phyloP scores from a whole-genome alignment of 2,113 vertebrate species.

The Leptobrachium ailaonicum region DNA sequence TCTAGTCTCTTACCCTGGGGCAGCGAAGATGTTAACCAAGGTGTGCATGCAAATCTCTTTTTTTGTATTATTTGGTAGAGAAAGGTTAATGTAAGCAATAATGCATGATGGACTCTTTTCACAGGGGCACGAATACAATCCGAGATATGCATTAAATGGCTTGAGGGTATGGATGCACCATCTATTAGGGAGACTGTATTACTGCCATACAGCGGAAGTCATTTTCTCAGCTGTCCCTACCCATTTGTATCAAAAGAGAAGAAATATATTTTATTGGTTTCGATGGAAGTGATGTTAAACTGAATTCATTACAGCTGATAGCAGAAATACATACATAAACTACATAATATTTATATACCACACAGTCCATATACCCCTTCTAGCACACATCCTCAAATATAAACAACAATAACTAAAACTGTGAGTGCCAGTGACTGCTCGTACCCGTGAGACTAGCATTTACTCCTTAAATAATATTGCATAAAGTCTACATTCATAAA shows the following conservation, averaged over 20 bases:
- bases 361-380: too few species aligned
- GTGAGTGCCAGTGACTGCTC: too few species aligned
- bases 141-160: neutral
- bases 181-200: constrained; percentile 3
- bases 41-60: neutral
- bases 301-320: neutral
- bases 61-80: constrained; percentile 1
- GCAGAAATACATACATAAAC: neutral
- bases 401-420: too few species aligned
- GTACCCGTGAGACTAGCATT: too few species aligned
- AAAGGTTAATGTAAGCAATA: constrained; percentile 46
- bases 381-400: too few species aligned
- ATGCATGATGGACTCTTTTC: constrained; percentile 12
- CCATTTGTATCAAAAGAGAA: neutral
- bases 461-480: too few species aligned
- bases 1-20: neutral
- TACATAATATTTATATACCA: neutral
- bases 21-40: neutral
- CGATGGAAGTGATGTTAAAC: neutral
- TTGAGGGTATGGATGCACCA: neutral
- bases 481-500: too few species aligned
- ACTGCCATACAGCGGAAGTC: constrained; percentile 2
- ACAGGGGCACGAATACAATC: constrained; percentile 20
- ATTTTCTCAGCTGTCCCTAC: neutral
- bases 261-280: neutral